Percentiles rank a stretch among this genome's conserved stretches.
phyloP scores from a whole-genome alignment of 2,888 invertebrate species.

The Hyposoter didymator region DNA sequence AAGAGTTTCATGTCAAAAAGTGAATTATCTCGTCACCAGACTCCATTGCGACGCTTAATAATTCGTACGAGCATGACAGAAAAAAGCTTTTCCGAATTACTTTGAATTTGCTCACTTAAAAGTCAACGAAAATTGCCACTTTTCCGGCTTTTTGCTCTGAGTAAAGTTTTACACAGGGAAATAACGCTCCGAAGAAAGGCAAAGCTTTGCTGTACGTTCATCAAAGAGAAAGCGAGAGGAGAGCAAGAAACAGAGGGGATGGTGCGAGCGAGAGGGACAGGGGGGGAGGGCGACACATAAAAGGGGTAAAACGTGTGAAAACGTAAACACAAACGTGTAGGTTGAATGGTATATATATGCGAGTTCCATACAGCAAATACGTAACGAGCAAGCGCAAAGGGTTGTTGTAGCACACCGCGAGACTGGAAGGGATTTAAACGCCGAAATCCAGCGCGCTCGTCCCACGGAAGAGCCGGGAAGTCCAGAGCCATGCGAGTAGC shows the following conservation, averaged over 20 bases:
- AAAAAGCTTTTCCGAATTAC: background rate
- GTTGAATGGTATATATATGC: constrained; percentile 16
- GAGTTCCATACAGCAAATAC: constrained; percentile 25
- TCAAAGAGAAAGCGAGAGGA: constrained; percentile 35
- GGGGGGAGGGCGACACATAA: background rate
- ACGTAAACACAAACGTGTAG: background rate
- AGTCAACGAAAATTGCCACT: constrained; percentile 29
- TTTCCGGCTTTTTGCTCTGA: constrained; percentile 21
- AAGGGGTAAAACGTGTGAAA: constrained; percentile 8
- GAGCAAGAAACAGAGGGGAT: constrained; percentile 20
- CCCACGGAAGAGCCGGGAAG: constrained; percentile 66
- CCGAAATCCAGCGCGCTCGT: constrained; percentile 71
- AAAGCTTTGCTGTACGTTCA: constrained; percentile 13
- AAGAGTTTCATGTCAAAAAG: too few species aligned
- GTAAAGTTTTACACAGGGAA: background rate
- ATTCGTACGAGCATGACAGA: background rate
- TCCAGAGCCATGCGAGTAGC: constrained; percentile 82
- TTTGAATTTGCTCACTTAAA: background rate
- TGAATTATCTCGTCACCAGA: background rate
- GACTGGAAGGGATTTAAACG: constrained; percentile 73
- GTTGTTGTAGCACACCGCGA: constrained; percentile 63
- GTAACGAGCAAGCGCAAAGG: constrained; percentile 69
- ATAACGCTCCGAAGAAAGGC: background rate
- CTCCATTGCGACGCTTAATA: background rate
- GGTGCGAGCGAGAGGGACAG: background rate